Conservation (phyloP, 2,888 invertebrate species). For the Phyto melanocephala region DNA sequence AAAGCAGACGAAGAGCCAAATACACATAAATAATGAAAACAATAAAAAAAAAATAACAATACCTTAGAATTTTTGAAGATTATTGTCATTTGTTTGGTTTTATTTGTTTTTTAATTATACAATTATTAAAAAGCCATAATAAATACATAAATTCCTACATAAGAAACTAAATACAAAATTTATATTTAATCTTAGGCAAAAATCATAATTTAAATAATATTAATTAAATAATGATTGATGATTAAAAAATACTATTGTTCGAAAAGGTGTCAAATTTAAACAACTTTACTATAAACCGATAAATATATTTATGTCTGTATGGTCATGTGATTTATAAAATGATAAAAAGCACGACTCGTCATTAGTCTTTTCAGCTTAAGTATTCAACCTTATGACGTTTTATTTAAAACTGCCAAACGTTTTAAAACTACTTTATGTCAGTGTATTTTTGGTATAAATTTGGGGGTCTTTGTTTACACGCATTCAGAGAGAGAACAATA, state of each 20-base stretch:
- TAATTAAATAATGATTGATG: conserved; percentile 33
- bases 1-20: neutral
- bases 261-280: conserved; percentile 48
- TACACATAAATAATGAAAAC: conserved; percentile 7
- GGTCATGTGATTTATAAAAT: neutral
- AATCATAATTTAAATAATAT: neutral
- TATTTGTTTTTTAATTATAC: conserved; percentile 32
- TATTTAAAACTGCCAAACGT: neutral
- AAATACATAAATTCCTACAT: conserved; percentile 18
- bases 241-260: conserved; percentile 6
- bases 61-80: conserved; percentile 24
- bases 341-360: too few species aligned
- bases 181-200: neutral
- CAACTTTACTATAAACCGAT: conserved; percentile 19
- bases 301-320: too few species aligned
- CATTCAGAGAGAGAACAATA: neutral
- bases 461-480: neutral
- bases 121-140: neutral
- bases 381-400: neutral
- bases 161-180: conserved; percentile 30
- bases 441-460: neutral
- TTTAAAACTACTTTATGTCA: neutral
- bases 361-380: too few species aligned
- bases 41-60: neutral
- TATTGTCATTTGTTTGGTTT: neutral